Evolutionary conservation across 2,113 vertebrate genomes (phyloP), one percentile per base, ranked within the genome.

Genomic region (Nycticorax nycticorax): DNA sequence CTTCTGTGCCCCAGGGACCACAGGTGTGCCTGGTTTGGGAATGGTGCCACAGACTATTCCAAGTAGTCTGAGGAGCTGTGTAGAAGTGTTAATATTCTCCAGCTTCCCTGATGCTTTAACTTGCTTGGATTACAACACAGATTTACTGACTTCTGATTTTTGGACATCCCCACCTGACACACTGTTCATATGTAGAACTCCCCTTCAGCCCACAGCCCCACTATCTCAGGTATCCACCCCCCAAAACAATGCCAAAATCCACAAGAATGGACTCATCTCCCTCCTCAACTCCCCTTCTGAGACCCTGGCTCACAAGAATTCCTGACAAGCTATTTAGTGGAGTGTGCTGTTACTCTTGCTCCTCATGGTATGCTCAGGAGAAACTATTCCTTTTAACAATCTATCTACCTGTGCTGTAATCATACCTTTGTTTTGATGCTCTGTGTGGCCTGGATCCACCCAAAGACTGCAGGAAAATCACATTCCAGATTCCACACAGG

Each of bases 401-500:
- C 26, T 85, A 14, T 3, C 81, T 92, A 5, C 45, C 92, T 87
- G 73, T 12, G 60, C 88, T 87, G 59, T 53, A 9, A 33, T 50
- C 81, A 7, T 95, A 92, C 94, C 93, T 95, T 27, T 8, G 68
- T 22, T 52, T 5, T 60, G 90, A 30, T 39, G 88, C 62, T 75
- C 75, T 85, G 41, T 12, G 53, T 74, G 84, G 52, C 68, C 84
- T 89, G 96, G 87, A 80, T 79, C 86, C 95, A 95, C 32, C 50
- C 56, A 68, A 69, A 85, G 85, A 55, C 92, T 92, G 81, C 85
- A 95, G 85, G 32, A 72, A 88, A 93, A 76, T 52, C 85, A 66
- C 66, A 67, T 33, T 43, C 77, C 77, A 63, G 73, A 28, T 66
- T 73, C 56, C 91, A 90, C 78, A 66, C n/a, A 53, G 92, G 48